Evolutionary conservation across 92 coral and sea anemone species (phyloP).

Genomic region (Palythoa caribaeorum): DNA sequence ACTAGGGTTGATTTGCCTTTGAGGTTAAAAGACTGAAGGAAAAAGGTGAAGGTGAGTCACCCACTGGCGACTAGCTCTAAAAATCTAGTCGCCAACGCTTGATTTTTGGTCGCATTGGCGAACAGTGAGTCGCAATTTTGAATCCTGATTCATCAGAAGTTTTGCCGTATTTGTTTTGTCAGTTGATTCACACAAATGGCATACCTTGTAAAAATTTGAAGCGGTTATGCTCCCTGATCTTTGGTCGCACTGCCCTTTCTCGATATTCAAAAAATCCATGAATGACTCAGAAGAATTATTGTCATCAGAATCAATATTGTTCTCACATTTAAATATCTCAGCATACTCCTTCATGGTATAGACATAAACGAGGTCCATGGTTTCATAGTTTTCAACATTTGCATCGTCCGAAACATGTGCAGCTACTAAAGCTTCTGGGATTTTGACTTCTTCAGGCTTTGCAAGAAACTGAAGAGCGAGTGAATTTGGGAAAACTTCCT

Average conservation of each 20-base stretch:
- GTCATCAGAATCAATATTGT: conserved; percentile 41
- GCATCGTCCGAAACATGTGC: conserved; percentile 48
- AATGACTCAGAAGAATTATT: conserved; percentile 34
- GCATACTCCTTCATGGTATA: conserved; percentile 57
- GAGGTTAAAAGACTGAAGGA: too few relatives aligned
- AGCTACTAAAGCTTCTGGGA: conserved; percentile 48
- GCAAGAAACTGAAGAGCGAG: conserved; percentile 51
- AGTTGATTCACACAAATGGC: too few relatives aligned
- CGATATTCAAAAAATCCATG: conserved; percentile 49
- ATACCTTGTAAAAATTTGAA: too few relatives aligned
- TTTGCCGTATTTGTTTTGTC: too few relatives aligned
- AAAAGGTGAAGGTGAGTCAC: too few relatives aligned
- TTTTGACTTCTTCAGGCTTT: conserved; percentile 17
- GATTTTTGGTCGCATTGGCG: too few relatives aligned
- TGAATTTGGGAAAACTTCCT: conserved; percentile 45
- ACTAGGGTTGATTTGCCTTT: too few relatives aligned
- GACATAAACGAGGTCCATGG: conserved; percentile 51
- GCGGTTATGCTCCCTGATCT: too few relatives aligned
- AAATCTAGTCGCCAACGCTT: too few relatives aligned
- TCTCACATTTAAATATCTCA: conserved; percentile 59
- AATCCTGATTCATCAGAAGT: too few relatives aligned
- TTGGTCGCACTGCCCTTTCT: conserved; percentile 49
- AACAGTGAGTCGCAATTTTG: too few relatives aligned
- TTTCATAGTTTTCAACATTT: conserved; percentile 60
- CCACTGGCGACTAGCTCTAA: too few relatives aligned